phyloP scores from a whole-genome alignment of 2,888 invertebrate genomes.

The Drosophila austrosaltans region DNA sequence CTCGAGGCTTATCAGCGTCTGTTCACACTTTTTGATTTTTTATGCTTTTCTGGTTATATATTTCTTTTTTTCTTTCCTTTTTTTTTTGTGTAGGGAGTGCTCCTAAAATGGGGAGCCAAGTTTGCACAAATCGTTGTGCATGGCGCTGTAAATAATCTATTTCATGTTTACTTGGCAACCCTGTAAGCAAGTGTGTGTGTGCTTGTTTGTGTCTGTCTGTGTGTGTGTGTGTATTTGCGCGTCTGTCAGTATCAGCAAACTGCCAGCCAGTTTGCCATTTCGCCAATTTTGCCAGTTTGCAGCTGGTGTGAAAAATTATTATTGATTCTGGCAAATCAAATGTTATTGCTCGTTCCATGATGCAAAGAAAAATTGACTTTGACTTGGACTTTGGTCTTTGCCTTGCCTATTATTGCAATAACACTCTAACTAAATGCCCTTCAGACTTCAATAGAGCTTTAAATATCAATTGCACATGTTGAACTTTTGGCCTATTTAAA shows the following conservation, averaged over 20 bases:
- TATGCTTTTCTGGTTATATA: constrained; percentile 9
- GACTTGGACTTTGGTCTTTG: background rate
- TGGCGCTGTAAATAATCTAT: constrained; percentile 73
- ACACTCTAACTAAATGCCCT: background rate
- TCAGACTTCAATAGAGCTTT: too few relatives aligned
- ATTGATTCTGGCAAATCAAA: constrained; percentile 56
- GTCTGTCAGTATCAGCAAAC: constrained; percentile 41
- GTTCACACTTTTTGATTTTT: constrained; percentile 54
- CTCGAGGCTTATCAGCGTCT: constrained; percentile 50
- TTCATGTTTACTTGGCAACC: constrained; percentile 58
- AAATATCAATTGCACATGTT: background rate
- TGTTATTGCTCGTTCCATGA: constrained; percentile 18
- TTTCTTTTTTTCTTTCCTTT: constrained; percentile 32
- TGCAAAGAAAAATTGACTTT: constrained; percentile 9
- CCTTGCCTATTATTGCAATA: background rate
- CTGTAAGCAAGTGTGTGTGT: constrained; percentile 23
- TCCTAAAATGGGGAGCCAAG: constrained; percentile 20
- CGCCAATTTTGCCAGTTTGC: constrained; percentile 32
- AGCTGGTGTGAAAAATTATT: constrained; percentile 57
- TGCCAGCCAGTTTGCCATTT: constrained; percentile 20
- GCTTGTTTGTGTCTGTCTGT: constrained; percentile 32
- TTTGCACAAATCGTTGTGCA: constrained; percentile 70
- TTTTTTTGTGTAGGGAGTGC: constrained; percentile 26
- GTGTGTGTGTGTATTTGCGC: constrained; percentile 28
- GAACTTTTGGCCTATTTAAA: background rate